Base-by-base conservation (phyloP, 2,888 invertebrate genomes). In the Andrena minutula region DNA sequence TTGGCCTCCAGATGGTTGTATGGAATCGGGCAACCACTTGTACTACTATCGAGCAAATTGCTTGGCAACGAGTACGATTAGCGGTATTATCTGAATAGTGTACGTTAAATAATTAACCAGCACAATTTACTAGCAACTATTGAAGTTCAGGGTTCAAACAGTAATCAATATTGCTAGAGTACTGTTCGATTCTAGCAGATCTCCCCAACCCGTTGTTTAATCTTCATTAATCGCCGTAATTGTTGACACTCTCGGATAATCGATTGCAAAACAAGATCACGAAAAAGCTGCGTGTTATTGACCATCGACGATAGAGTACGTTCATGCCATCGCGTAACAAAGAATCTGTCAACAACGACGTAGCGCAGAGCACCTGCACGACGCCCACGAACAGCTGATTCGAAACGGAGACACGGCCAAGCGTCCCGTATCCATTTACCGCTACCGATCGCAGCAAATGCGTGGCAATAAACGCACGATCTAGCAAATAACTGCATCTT, bases 371-470 rank as follows among this genome's bases (percentile, higher is more conserved):
- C 41, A 66, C n/a, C 35, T 58, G 69, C 56, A 49, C 20, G 53
- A 61, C 49, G 23, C 10, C 12, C 5, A 3, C 16, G 47, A 79
- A 79, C 80, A 80, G 80, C 80, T 80, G 80, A 79, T 79, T 63
- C 71, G 35, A 41, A 61, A 66, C 47, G 60, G 70, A 51, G 41
- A 53, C 60, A n/a, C n/a, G 16, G 16, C 8, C 8, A 68, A 47
- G 47, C 47, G 51, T 68, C 4, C 5, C 8, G 4, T 65, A 64
- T 60, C 60, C 28, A 64, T 35, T 30, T 30, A 68, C 56, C 23
- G 16, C 30, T 28, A 8, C 35, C n/a, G 28, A n/a, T 60, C 26
- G 3, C 3, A 2, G 10, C 2, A 63, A 47, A 30, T 2, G 47
- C 28, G 10, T 4, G 16, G 20, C 4, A 0, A 16, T 3, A 2